Percentiles rank a stretch among this genome's conserved stretches.
Evolutionary conservation across 2,888 invertebrate species (phyloP).

Genomic region (Eubasilissa splendida): DNA sequence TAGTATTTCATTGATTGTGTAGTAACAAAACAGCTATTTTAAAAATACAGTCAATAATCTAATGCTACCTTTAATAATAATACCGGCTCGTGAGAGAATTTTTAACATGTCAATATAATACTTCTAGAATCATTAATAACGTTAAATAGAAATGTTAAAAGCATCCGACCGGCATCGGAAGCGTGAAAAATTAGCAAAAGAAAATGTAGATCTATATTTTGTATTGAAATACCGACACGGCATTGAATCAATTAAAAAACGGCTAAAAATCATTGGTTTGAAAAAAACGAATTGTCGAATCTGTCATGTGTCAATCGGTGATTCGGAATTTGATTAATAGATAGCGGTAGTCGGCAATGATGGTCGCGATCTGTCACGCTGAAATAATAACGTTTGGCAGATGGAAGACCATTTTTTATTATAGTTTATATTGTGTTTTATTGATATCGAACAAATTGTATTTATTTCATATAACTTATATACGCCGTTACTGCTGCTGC

Average conservation of each 20-base stretch:
- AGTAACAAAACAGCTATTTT: no score
- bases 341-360: slow-evolving; percentile 13
- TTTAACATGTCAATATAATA: no score
- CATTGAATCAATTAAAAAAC: slow-evolving; percentile 18
- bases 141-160: no score
- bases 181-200: no score
- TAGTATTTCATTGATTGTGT: no score
- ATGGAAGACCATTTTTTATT: not conserved
- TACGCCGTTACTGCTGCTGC: not conserved
- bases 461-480: not conserved
- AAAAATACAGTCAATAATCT: no score
- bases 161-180: no score
- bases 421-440: slow-evolving; percentile 1
- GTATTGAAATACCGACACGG: not conserved
- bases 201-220: no score
- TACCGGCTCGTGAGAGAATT: no score
- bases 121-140: no score
- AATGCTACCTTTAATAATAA: no score
- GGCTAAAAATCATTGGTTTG: slow-evolving; percentile 16
- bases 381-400: not conserved
- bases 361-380: slow-evolving; percentile 19
- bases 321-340: slow-evolving; percentile 29
- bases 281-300: slow-evolving; percentile 11
- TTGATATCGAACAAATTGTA: not conserved
- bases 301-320: slow-evolving; percentile 33